Evolutionary conservation across 1,140 invertebrate genomes (phyloP).

Genomic region (Oreohelix idahoensis): DNA sequence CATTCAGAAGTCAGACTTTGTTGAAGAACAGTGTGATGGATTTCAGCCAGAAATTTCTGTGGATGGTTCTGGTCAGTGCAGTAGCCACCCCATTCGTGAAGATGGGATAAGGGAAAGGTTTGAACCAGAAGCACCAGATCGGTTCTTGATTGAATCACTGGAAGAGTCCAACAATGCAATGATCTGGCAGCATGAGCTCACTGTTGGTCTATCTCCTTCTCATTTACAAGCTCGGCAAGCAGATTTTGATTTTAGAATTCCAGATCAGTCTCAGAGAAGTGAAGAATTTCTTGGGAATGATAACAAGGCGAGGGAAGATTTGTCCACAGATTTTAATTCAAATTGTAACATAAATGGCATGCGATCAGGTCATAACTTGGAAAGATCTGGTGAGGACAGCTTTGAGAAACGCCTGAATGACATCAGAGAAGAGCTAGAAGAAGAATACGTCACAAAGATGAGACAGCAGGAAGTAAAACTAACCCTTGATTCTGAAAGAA

Average conservation of each 20-base stretch:
- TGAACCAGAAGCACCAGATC: conserved; percentile 28
- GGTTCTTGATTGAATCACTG: conserved; percentile 9
- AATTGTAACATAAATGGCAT: background rate
- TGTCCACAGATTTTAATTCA: conserved; percentile 4
- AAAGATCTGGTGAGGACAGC: background rate
- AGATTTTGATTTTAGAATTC: background rate
- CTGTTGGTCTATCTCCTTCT: conserved; percentile 32
- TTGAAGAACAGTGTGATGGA: conserved; percentile 25
- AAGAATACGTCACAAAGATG: conserved; percentile 45
- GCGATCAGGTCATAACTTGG: background rate
- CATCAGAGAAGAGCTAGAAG: conserved; percentile 56
- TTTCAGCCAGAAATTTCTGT: conserved; percentile 33
- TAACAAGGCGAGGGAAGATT: background rate
- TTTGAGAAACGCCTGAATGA: conserved; percentile 30
- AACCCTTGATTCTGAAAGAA: conserved; percentile 37
- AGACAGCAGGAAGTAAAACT: conserved; percentile 44
- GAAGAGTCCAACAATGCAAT: background rate
- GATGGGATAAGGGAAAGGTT: conserved; percentile 27
- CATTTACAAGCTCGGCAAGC: background rate
- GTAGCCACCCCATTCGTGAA: conserved; percentile 26
- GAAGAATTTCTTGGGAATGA: background rate
- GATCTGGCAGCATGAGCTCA: conserved; percentile 20
- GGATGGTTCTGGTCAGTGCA: background rate
- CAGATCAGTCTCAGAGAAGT: background rate
- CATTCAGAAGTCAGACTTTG: conserved; percentile 28